Conservation (phyloP, 1,140 invertebrate species). For the Lepidurus couesii region DNA sequence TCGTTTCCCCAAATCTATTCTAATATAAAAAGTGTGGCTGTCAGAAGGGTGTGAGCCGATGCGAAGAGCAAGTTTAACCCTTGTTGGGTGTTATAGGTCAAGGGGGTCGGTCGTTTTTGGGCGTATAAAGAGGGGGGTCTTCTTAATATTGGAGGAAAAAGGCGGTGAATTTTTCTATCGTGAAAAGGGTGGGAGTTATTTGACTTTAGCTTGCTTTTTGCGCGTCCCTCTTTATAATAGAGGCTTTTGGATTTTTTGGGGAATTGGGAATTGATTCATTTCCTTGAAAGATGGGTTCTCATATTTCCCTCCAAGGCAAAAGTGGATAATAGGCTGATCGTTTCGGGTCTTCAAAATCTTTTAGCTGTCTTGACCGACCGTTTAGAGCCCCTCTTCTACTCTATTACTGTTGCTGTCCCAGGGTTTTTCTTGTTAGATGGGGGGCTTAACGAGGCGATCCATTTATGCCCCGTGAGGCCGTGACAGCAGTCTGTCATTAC, state of each 20-base stretch:
- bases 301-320: not conserved
- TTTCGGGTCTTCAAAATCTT: not conserved
- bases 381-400: not conserved
- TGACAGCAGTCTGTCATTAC: not conserved
- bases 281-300: not conserved
- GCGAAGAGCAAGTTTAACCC: constrained; percentile 10
- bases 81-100: constrained; percentile 12
- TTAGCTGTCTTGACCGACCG: no score
- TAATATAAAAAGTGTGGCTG: not conserved
- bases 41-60: constrained; percentile 6
- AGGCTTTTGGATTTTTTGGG: no score
- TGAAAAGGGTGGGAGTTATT: not conserved
- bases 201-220: not conserved
- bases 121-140: not conserved
- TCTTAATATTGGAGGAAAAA: not conserved
- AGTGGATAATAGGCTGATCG: not conserved
- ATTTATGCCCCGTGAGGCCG: not conserved
- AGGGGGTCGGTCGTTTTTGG: not conserved
- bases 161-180: not conserved
- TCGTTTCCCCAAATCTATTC: not conserved
- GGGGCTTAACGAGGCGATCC: not conserved
- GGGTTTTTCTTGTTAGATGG: not conserved
- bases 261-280: constrained; percentile 4
- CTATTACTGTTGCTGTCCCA: not conserved
- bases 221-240: not conserved